Conservation (phyloP, 2,797 vertebrate genomes). For the Miichthys miiuy region DNA sequence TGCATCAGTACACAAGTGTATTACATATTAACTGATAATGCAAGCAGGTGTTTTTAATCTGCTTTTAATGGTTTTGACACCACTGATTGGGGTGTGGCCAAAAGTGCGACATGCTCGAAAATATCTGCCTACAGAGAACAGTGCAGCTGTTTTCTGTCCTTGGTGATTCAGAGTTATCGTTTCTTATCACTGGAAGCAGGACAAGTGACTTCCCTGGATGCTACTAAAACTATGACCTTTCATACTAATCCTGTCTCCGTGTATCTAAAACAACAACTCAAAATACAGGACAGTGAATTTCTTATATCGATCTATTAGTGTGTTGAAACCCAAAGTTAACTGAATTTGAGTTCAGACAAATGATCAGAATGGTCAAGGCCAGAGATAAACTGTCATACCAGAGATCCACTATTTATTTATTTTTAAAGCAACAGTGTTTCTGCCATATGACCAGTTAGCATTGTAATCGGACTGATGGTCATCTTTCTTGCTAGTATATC, state of each 20-base stretch:
- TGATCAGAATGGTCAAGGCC: too few species aligned
- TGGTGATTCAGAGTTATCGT: slow-evolving; percentile 5
- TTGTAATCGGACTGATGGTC: background rate
- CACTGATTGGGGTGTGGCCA: slow-evolving; percentile 56
- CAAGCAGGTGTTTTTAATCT: slow-evolving; percentile 67
- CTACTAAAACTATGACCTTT: background rate
- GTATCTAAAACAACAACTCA: background rate
- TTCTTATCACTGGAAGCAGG: slow-evolving; percentile 9
- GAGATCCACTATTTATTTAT: too few species aligned
- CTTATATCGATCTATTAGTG: background rate
- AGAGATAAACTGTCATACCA: too few species aligned
- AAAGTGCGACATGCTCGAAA: slow-evolving; percentile 29
- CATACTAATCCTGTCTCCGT: background rate
- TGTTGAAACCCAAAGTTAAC: background rate
- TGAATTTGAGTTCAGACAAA: too few species aligned
- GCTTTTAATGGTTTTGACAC: slow-evolving; percentile 50
- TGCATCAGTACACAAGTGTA: slow-evolving; percentile 35
- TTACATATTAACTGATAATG: slow-evolving; percentile 50
- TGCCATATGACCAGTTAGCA: too few species aligned
- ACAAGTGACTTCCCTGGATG: background rate
- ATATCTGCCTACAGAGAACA: slow-evolving; percentile 25
- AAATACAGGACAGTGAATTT: background rate
- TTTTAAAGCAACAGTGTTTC: too few species aligned
- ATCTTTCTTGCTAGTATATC: background rate
- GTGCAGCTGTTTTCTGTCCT: slow-evolving; percentile 27